A percentile compares a stretch with the other conserved stretches of the same genome.
These are phyloP conservation scores for Xenus cinereus DNA, from an alignment of 2,113 vertebrate genomes.

Conservation along the genomic window DNA sequence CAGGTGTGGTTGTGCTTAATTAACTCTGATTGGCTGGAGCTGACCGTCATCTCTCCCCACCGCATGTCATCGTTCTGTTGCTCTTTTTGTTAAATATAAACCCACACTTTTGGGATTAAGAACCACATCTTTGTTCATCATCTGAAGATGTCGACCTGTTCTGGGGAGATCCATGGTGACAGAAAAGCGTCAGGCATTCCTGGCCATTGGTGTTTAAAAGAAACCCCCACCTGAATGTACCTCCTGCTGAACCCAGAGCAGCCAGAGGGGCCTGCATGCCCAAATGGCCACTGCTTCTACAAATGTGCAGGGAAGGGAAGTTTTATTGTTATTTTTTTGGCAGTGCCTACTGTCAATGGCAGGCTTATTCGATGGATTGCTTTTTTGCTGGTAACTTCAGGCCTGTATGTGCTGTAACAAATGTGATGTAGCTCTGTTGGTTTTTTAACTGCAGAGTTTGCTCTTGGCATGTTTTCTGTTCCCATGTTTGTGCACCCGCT, in stretches of 20 bases:
- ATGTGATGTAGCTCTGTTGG: background rate
- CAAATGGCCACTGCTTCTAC: background rate
- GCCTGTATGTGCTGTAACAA: background rate
- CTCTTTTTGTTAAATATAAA: background rate
- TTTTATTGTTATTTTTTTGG: background rate
- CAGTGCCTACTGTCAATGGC: background rate
- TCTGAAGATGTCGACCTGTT: background rate
- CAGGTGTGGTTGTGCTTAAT: background rate
- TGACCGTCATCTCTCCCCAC: fast-evolving
- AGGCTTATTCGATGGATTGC: background rate
- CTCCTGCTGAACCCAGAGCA: background rate
- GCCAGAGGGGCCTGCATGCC: background rate
- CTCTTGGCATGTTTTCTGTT: background rate
- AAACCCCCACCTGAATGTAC: background rate
- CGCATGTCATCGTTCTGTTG: background rate
- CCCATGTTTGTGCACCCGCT: background rate
- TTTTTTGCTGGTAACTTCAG: background rate
- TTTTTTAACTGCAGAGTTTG: background rate
- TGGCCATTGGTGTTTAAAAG: background rate
- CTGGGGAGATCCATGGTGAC: background rate
- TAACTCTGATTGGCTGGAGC: background rate
- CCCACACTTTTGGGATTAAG: background rate
- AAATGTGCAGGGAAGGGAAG: background rate
- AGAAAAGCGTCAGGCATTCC: background rate
- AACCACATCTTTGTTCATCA: background rate